A percentile compares a stretch with the other conserved stretches of the same genome.
phyloP scores from a whole-genome alignment of 2,888 invertebrate species.

The Hyposoter didymator region DNA sequence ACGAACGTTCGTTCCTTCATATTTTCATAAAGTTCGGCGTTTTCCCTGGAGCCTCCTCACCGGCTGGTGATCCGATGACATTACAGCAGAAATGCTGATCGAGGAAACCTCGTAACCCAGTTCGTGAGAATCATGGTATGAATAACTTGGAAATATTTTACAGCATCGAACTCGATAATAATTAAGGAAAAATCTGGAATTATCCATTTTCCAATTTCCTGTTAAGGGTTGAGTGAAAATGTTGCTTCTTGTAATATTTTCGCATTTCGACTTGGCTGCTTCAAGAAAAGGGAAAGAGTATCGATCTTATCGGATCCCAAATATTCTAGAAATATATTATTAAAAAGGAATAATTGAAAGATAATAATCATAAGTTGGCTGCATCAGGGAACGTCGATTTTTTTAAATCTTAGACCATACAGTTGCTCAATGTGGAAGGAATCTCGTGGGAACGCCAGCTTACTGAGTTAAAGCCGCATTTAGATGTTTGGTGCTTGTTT shows the following conservation, averaged over 20 bases:
- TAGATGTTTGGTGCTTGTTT: slow-evolving; percentile 41
- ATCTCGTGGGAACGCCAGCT: slow-evolving; percentile 30
- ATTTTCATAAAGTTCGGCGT: slow-evolving; percentile 7
- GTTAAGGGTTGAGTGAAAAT: not conserved
- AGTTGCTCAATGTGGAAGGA: not conserved
- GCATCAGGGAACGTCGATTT: not conserved
- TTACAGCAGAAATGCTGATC: slow-evolving; percentile 22
- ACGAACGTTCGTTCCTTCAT: not conserved
- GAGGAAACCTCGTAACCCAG: slow-evolving; percentile 8
- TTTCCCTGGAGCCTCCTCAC: not conserved
- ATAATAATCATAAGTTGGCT: not conserved
- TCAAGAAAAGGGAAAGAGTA: too few species aligned
- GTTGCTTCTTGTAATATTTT: not conserved
- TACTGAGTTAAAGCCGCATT: slow-evolving; percentile 54
- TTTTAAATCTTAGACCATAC: not conserved
- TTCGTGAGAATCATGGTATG: not conserved
- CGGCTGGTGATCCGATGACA: slow-evolving; percentile 21
- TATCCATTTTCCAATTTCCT: not conserved
- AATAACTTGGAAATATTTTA: too few species aligned
- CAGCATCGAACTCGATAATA: too few species aligned
- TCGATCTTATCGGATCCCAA: not conserved
- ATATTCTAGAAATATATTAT: not conserved
- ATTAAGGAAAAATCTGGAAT: too few species aligned
- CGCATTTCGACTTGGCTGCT: not conserved
- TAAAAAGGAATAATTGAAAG: not conserved